These are phyloP conservation scores for Phyllotis vaccarum DNA, from an alignment of 2,797 vertebrate species.

Conservation along the genomic window DNA sequence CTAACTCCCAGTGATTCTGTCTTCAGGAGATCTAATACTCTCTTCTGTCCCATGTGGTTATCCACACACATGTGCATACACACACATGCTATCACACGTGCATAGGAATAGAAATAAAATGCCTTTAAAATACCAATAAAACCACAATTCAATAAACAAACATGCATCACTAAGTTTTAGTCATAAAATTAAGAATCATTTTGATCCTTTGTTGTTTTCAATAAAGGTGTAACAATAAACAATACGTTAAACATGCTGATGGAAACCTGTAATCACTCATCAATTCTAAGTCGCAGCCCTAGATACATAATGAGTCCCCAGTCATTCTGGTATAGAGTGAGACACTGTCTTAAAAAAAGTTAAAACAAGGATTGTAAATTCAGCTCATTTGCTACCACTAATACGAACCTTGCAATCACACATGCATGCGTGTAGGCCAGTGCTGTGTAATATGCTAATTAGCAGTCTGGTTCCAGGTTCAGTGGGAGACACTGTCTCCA, in stretches of 20 bases:
- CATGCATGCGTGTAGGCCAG: background rate
- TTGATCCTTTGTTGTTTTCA: background rate
- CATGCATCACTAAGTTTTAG: background rate
- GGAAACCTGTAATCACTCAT: background rate
- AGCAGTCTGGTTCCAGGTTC: background rate
- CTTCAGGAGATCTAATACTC: background rate
- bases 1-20: background rate
- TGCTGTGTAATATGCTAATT: background rate
- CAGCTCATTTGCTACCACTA: background rate
- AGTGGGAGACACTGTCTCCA: background rate
- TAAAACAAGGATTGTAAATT: background rate
- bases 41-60: background rate
- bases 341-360: background rate
- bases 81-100: background rate
- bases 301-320: background rate
- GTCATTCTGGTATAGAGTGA: background rate
- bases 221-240: background rate
- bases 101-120: background rate
- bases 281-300: too few species aligned
- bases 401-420: background rate
- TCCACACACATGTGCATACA: background rate
- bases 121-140: background rate
- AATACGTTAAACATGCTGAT: background rate
- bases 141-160: conserved; percentile 10
- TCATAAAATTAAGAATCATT: background rate